Conservation (phyloP, 2,888 invertebrate genomes). For the Cheilosia soror region DNA sequence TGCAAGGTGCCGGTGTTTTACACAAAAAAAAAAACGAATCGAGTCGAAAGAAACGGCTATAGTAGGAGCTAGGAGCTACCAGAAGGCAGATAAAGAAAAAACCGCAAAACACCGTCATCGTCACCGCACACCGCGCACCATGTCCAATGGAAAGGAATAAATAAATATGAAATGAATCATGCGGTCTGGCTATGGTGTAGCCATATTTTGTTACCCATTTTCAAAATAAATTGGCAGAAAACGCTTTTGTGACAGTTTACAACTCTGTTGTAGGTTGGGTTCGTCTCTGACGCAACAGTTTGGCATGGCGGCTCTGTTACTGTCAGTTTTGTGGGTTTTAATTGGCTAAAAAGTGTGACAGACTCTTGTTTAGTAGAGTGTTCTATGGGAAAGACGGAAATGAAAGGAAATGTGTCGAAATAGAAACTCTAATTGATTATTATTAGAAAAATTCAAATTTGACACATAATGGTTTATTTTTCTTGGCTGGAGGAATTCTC, state of each 20-base stretch:
- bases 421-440: no score
- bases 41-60: constrained; percentile 20
- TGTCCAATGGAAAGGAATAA: constrained; percentile 54
- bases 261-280: constrained; percentile 2
- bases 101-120: constrained; percentile 32
- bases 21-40: not conserved
- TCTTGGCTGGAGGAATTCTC: no score
- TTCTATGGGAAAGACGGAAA: not conserved
- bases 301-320: not conserved
- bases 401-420: not conserved
- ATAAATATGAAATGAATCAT: constrained; percentile 63
- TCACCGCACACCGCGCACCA: not conserved
- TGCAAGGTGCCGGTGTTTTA: constrained; percentile 67
- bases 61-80: constrained; percentile 6
- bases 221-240: constrained; percentile 34
- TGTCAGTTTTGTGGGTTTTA: not conserved
- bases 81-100: constrained; percentile 19
- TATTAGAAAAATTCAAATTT: no score
- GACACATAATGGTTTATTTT: no score
- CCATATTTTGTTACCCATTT: constrained; percentile 26
- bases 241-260: constrained; percentile 17
- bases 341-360: not conserved
- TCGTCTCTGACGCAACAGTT: constrained; percentile 13
- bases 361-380: not conserved
- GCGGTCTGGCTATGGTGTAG: not conserved